These are phyloP conservation scores for Pemphredon lugubris DNA, from an alignment of 2,888 invertebrate genomes.

Conservation along the genomic window DNA sequence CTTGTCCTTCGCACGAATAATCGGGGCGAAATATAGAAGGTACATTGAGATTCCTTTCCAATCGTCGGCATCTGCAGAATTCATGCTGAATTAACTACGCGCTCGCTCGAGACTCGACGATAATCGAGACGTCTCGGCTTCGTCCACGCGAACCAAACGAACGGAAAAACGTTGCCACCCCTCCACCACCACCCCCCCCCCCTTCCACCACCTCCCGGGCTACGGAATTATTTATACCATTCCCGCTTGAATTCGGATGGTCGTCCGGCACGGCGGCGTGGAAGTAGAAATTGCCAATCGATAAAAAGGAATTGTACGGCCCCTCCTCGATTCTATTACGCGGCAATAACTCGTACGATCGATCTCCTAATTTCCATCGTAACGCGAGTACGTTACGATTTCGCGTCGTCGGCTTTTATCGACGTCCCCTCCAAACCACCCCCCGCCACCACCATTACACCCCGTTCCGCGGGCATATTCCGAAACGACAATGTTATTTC, in stretches of 20 bases:
- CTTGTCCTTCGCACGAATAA: slow-evolving; percentile 21
- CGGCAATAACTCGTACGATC: slow-evolving; percentile 40
- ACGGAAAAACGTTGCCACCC: slow-evolving; percentile 27
- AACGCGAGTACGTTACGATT: slow-evolving; percentile 23
- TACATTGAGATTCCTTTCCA: slow-evolving; percentile 27
- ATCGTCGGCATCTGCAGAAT: slow-evolving; percentile 47
- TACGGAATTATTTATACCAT: slow-evolving; percentile 61
- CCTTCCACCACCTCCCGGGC: too few relatives aligned
- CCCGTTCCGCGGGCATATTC: too few relatives aligned
- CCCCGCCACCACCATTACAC: too few relatives aligned
- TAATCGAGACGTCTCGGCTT: slow-evolving; percentile 45
- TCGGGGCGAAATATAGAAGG: slow-evolving; percentile 3
- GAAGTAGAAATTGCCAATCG: slow-evolving; percentile 41
- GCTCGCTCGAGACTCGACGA: slow-evolving; percentile 20
- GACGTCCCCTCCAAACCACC: slow-evolving; percentile 7
- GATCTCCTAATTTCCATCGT: slow-evolving; percentile 39
- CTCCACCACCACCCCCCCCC: too few relatives aligned
- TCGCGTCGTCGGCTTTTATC: slow-evolving; percentile 4
- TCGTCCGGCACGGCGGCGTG: slow-evolving; percentile 9
- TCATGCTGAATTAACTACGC: slow-evolving; percentile 52
- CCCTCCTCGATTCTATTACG: slow-evolving; percentile 17
- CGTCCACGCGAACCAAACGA: slow-evolving; percentile 36
- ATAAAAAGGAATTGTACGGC: slow-evolving; percentile 30
- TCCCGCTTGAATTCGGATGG: slow-evolving; percentile 49
- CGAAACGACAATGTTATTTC: neutral